Conservation (phyloP, 2,113 vertebrate genomes). For the Megalops atlanticus region DNA sequence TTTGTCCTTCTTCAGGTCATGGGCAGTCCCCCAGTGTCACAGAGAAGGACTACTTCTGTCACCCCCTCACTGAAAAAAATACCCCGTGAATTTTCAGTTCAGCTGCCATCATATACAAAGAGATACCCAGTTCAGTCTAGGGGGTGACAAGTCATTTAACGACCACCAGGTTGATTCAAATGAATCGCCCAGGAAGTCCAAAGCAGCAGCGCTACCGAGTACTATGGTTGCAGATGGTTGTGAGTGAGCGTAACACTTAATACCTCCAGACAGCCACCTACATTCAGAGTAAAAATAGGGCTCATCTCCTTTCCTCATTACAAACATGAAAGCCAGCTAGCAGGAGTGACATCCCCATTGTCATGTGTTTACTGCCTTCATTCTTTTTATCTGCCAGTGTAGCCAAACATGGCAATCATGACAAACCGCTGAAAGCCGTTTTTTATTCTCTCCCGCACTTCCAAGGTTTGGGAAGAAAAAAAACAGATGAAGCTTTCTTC, state of each 20-base stretch:
- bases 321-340: not conserved
- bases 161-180: no score
- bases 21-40: no score
- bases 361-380: conserved; percentile 11
- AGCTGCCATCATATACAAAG: no score
- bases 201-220: no score
- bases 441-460: conserved; percentile 10
- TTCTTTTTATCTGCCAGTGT: not conserved
- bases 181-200: no score
- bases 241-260: conserved; percentile 5
- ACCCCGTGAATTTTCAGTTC: no score
- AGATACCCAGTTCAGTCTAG: no score
- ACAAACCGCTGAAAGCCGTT: not conserved
- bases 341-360: not conserved
- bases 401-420: conserved; percentile 21
- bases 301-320: conserved; percentile 6
- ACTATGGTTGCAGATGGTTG: no score
- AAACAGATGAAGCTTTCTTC: not conserved
- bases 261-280: conserved; percentile 10
- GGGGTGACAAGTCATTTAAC: no score
- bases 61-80: no score
- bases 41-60: no score
- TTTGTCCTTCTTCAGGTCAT: no score
- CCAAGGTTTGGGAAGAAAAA: not conserved
- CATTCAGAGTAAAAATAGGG: not conserved